Base-by-base conservation (phyloP, 2,888 invertebrate species). In the Seira musarum region DNA sequence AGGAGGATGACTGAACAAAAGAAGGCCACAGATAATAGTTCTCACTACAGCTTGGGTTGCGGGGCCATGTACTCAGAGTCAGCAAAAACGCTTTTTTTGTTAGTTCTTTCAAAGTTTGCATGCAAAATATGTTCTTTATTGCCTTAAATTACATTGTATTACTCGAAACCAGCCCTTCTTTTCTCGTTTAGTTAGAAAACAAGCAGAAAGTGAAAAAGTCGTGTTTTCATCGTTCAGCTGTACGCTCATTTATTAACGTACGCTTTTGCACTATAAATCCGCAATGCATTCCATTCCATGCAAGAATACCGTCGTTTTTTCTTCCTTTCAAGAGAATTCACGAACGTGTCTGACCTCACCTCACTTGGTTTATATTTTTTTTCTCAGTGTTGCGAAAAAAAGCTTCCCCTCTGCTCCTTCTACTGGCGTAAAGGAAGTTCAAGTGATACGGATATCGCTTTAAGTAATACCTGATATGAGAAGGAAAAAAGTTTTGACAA, bases 331-430 rank as follows among this genome's bases (percentile, higher is more conserved):
- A 40, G 13, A 40, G 40, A 40, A 19, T 65, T 67, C 25, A 13
- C 17, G 57, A 57, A 69, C 69, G 57, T 57, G 69, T 46, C 57
- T 69, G 69, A 69, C 69, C 57, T 67, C 67, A 25, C 46, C 67
- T 57, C 69, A 69, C 6, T 24, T 46, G 67, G 15, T 35, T 67
- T 67, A 67, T 19, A 25, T 67, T 67, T 67, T 65, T n/a, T n/a
- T 40, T 40, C 40, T 40, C 40, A 40, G 40, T 13, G 40, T 40
- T 40, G 40, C 40, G 13, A 40, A 40, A 40, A 40, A 40, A 40
- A 40, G 13, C 40, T 40, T 40, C 40, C 40, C 13, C 40, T 6
- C 13, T 40, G n/a, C n/a, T n/a, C n/a, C n/a, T n/a, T n/a, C n/a
- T n/a, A n/a, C n/a, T n/a, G n/a, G n/a, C n/a, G n/a, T n/a, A n/a